phyloP scores from a whole-genome alignment of 2,113 vertebrate species.

The Vulpes lagopus region DNA sequence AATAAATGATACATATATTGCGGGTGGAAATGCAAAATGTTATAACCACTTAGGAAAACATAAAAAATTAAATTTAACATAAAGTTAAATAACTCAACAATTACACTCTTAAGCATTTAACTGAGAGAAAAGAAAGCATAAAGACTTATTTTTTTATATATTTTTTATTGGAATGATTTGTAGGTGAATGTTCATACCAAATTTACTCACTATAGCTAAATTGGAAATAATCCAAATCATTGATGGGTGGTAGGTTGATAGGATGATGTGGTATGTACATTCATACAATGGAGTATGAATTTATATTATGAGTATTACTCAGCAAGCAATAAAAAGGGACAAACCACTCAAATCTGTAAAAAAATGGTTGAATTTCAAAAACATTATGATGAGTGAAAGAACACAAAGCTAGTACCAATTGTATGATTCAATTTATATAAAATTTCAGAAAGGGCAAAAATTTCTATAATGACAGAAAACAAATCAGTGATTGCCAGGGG shows the following conservation, averaged over 20 bases:
- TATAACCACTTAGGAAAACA: not conserved
- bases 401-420: not conserved
- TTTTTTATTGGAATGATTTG: no score
- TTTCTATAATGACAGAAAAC: not conserved
- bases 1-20: not conserved
- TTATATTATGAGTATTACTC: not conserved
- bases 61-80: not conserved
- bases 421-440: not conserved
- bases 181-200: not conserved
- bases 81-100: not conserved
- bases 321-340: not conserved
- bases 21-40: not conserved
- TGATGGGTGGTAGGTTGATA: not conserved
- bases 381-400: not conserved
- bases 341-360: not conserved
- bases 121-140: not conserved
- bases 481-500: not conserved
- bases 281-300: not conserved
- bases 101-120: not conserved
- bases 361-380: not conserved
- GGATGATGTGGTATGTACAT: not conserved
- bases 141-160: not conserved
- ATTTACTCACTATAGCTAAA: not conserved
- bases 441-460: not conserved
- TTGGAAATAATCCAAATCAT: not conserved